A percentile compares a stretch with the other conserved stretches of the same genome.
These are phyloP conservation scores for Agrotis clavis DNA, from an alignment of 2,888 invertebrate species.

Conservation along the genomic window DNA sequence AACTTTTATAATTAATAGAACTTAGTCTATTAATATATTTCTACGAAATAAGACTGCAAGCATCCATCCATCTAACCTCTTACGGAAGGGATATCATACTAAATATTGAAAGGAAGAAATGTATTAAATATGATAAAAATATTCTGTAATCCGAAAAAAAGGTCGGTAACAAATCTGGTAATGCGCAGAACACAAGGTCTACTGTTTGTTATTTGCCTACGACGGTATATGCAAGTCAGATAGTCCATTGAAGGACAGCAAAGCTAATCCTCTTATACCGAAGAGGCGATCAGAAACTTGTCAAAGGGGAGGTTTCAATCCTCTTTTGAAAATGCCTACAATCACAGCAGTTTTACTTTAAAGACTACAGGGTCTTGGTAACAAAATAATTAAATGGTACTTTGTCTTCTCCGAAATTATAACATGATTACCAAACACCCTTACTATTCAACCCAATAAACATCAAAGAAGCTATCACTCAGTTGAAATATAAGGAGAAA, in stretches of 20 bases:
- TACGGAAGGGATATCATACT: too few species aligned
- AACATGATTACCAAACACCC: neutral
- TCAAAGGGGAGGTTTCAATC: neutral
- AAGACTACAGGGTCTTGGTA: neutral
- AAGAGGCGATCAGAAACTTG: constrained; percentile 3
- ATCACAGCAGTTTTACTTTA: neutral
- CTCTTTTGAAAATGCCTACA: neutral
- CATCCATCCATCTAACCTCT: neutral
- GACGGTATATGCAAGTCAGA: constrained; percentile 6
- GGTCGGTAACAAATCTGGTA: neutral
- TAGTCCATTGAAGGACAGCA: neutral
- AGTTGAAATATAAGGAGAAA: constrained; percentile 26
- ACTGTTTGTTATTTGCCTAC: too few species aligned
- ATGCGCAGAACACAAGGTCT: neutral
- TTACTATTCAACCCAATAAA: constrained; percentile 14
- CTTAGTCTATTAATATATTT: neutral
- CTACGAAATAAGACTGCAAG: neutral
- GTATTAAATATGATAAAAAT: too few species aligned
- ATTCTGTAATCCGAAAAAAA: neutral
- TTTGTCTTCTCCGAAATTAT: neutral
- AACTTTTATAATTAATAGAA: neutral
- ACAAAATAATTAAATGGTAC: neutral
- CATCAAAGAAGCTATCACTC: constrained; percentile 43
- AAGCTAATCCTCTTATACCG: constrained; percentile 15
- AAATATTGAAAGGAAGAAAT: too few species aligned